Evolutionary conservation across 2,113 vertebrate species (phyloP).

Genomic region (Chaenocephalus aceratus): DNA sequence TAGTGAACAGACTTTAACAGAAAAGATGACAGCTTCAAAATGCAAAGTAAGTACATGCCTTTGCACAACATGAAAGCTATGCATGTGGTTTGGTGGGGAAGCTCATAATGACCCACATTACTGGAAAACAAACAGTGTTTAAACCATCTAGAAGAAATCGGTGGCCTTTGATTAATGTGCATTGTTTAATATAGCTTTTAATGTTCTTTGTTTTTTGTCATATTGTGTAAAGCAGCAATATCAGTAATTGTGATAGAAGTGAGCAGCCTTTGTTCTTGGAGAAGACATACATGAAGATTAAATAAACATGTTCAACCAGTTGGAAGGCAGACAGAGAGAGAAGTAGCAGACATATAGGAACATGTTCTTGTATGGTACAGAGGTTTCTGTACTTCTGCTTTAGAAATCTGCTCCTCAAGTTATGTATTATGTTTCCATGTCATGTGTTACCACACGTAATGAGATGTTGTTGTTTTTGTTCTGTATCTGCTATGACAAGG

Average conservation of each 20-base stretch:
- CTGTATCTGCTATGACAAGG: slow-evolving; percentile 20
- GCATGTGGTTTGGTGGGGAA: neutral
- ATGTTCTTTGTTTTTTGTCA: neutral
- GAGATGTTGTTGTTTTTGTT: slow-evolving; percentile 37
- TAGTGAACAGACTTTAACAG: slow-evolving; percentile 1
- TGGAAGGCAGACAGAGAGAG: slow-evolving; percentile 12
- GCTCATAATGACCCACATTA: neutral
- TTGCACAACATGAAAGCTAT: neutral
- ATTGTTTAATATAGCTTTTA: neutral
- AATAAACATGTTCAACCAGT: neutral
- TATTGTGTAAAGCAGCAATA: neutral
- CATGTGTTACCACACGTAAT: slow-evolving; percentile 14
- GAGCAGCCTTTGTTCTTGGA: slow-evolving; percentile 23
- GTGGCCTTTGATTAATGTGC: neutral
- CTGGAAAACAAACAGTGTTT: neutral
- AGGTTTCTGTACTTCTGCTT: slow-evolving; percentile 54
- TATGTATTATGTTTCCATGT: slow-evolving; percentile 23
- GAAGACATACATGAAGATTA: neutral
- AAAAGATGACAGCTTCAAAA: neutral
- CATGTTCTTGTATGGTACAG: slow-evolving; percentile 22
- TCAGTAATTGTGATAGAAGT: slow-evolving; percentile 3
- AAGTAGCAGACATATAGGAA: slow-evolving; percentile 6
- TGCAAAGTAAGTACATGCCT: neutral
- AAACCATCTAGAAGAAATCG: neutral
- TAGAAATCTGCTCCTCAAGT: neutral